Evolutionary conservation across 2,888 invertebrate genomes (phyloP), one percentile per base, ranked within the genome.

Genomic region (Chrysina gloriosa): DNA sequence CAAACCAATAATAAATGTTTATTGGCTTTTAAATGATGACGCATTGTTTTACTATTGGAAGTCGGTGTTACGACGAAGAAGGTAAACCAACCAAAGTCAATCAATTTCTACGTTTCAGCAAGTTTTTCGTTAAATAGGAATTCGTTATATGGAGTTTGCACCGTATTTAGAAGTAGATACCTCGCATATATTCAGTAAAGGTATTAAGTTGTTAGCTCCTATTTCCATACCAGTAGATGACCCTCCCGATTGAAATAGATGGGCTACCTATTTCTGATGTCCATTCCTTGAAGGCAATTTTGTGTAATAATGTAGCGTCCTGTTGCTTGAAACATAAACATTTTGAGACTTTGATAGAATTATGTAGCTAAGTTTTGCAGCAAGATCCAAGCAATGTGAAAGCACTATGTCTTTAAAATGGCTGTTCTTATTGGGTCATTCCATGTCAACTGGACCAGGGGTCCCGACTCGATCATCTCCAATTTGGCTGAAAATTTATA

Each of bases 231-330:
- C 81, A 58, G 82, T 83, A 42, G 78, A 87, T 70, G 72, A 77
- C 11, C 78, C 80, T 54, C 83, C n/a, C 84, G 0, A 84, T 85
- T n/a, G 79, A 82, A 4, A 82, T 89, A 4, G 85, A 86, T 42
- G 84, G 85, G 1, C 82, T 88, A 25, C 77, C 79, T 27, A 76
- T 85, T 0, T 80, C 84, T 5, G 86, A 88, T 65, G 84, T 92
- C 71, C 79, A 86, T 34, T 82, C 84, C 61, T 80, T 92, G 5
- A 89, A 92, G 79, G 83, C 89, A 6, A 89, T 88, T 73, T 84
- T 95, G 5, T 93, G 92, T 79, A 92, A 92, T 73, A 96, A 96
- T 82, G 84, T 96, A 79, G 92, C 95, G 0, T 91, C 92, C 47
- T 94, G 95, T 79, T 91, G 94, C 75, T 85, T 94, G 16, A 89